Conservation (phyloP, 1,140 invertebrate species). For the Caenorhabditis remanei region DNA sequence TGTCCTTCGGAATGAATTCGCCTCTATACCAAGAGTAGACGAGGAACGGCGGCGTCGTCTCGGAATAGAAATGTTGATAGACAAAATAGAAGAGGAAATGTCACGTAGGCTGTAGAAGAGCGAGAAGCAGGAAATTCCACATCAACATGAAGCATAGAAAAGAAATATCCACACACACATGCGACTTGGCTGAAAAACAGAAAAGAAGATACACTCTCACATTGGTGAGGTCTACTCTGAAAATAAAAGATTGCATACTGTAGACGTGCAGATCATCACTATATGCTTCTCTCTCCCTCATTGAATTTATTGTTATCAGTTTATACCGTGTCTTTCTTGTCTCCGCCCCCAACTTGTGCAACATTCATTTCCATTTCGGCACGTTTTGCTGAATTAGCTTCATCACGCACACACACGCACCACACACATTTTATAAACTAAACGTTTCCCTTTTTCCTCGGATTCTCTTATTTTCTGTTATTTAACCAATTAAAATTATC, state of each 20-base stretch:
- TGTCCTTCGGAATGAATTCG: not conserved
- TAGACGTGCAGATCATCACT: conserved; percentile 39
- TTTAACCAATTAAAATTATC: not conserved
- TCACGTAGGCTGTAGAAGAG: conserved; percentile 38
- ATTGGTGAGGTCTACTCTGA: no score
- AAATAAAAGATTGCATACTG: no score
- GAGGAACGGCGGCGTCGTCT: conserved; percentile 28
- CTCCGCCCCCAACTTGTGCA: not conserved
- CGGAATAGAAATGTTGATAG: not conserved
- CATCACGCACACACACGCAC: conserved; percentile 43
- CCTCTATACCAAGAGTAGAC: not conserved
- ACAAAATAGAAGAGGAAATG: conserved; percentile 9
- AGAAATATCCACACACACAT: not conserved
- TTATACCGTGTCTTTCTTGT: not conserved
- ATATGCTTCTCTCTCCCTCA: not conserved
- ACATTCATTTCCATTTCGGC: conserved; percentile 37
- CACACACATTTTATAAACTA: not conserved
- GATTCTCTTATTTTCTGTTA: not conserved
- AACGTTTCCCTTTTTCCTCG: not conserved
- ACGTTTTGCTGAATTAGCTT: conserved; percentile 41
- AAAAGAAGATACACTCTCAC: not conserved
- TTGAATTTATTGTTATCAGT: conserved; percentile 45
- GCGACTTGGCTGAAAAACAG: not conserved
- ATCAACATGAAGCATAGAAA: conserved; percentile 27
- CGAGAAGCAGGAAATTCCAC: conserved; percentile 35